phyloP scores from a whole-genome alignment of 2,888 invertebrate genomes.

The Scaptomyza cyrtandrae region DNA sequence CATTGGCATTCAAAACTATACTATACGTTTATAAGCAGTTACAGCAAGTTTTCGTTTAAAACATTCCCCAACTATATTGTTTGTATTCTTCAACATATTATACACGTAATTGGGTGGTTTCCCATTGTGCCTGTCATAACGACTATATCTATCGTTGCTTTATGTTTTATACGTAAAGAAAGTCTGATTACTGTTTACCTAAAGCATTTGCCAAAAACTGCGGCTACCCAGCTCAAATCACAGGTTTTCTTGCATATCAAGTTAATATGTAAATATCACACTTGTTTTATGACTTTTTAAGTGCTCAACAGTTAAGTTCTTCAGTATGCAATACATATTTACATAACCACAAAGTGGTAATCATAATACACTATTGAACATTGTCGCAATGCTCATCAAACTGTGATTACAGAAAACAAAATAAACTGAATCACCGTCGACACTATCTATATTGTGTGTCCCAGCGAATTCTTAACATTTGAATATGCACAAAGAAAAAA shows the following conservation, averaged over 20 bases:
- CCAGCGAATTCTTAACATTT: not conserved
- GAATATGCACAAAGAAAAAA: not conserved
- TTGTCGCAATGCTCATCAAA: not conserved
- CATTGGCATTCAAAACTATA: too few species aligned
- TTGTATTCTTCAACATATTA: slow-evolving; percentile 6
- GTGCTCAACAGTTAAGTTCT: too few species aligned
- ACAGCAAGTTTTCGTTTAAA: not conserved
- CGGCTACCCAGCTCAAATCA: too few species aligned
- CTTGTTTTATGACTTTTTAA: too few species aligned
- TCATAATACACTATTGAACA: not conserved
- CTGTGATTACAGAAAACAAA: not conserved
- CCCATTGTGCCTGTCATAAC: slow-evolving; percentile 18
- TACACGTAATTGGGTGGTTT: slow-evolving; percentile 31
- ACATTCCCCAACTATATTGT: too few species aligned
- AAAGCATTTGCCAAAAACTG: too few species aligned
- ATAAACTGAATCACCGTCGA: slow-evolving; percentile 18
- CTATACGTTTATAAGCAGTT: not conserved
- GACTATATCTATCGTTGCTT: not conserved
- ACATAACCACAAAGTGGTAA: not conserved
- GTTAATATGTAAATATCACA: too few species aligned
- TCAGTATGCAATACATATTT: slow-evolving; percentile 28
- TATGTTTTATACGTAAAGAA: too few species aligned
- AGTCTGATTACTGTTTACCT: too few species aligned
- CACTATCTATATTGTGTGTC: not conserved
- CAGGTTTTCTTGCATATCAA: too few species aligned